Evolutionary conservation across 2,888 invertebrate species (phyloP).

Genomic region (Nemoura dubitans): DNA sequence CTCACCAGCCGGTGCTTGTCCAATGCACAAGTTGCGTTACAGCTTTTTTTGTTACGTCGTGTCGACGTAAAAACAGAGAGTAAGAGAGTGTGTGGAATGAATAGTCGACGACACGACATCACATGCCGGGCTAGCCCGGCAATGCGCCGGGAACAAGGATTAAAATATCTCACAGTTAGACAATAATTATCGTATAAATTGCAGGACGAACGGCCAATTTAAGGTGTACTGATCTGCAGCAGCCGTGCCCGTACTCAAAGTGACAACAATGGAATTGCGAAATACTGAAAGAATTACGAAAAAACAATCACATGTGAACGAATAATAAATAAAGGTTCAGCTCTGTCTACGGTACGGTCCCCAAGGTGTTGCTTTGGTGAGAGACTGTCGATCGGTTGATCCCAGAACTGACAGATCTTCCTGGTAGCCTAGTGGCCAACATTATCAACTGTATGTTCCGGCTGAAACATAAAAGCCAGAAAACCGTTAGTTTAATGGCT

Average conservation of each 20-base stretch:
- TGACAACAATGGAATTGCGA: constrained; percentile 33
- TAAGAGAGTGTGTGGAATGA: neutral
- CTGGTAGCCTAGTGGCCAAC: constrained; percentile 27
- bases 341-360: constrained; percentile 8
- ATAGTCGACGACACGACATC: neutral
- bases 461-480: constrained; percentile 43
- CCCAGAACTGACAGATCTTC: constrained; percentile 34
- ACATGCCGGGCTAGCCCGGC: neutral
- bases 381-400: constrained; percentile 16
- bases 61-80: neutral
- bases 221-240: neutral
- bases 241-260: neutral
- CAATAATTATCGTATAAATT: neutral
- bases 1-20: neutral
- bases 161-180: neutral
- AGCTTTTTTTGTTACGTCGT: neutral
- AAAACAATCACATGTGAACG: constrained; percentile 17
- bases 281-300: constrained; percentile 30
- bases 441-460: constrained; percentile 43
- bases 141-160: neutral
- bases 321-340: constrained; percentile 28
- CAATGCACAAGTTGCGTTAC: neutral
- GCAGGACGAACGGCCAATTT: neutral
- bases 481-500: constrained; percentile 41
- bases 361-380: constrained; percentile 22